A percentile compares a stretch with the other conserved stretches of the same genome.
phyloP scores from a whole-genome alignment of 2,797 vertebrate species.

The Pantherophis vulpinus region DNA sequence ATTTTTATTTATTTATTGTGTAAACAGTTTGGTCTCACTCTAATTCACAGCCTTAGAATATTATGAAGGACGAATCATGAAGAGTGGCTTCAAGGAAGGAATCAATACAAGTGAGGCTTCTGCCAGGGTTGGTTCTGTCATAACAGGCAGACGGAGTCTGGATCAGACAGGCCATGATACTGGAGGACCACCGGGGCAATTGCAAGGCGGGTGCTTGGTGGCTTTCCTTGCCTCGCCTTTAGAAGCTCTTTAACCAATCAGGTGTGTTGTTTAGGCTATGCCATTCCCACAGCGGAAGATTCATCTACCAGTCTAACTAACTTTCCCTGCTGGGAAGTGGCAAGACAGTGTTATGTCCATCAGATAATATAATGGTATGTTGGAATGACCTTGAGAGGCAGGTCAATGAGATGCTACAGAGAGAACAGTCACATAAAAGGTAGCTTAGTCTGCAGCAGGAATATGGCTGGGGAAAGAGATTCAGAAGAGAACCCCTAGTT shows the following conservation, averaged over 20 bases:
- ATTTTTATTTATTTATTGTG: not conserved
- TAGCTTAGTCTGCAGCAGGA: not conserved
- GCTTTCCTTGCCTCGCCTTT: not conserved
- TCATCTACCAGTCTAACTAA: not conserved
- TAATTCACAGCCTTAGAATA: not conserved
- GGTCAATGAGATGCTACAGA: no score
- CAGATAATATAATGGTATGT: not conserved
- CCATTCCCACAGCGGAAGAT: not conserved
- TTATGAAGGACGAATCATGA: not conserved
- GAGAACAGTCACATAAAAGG: not conserved
- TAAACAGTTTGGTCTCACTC: not conserved
- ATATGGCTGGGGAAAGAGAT: not conserved
- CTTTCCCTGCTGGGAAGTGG: not conserved
- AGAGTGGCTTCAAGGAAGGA: not conserved
- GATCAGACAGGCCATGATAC: not conserved
- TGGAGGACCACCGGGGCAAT: not conserved
- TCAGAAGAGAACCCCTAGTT: not conserved
- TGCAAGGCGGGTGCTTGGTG: not conserved
- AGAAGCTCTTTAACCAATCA: not conserved
- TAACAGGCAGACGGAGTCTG: not conserved
- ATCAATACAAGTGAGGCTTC: not conserved
- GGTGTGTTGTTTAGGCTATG: not conserved
- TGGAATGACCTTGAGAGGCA: no score
- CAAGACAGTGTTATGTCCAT: not conserved
- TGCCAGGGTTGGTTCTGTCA: not conserved